Evolutionary conservation across 2,113 vertebrate species (phyloP).

Genomic region (Brachypodius melanocephalos): DNA sequence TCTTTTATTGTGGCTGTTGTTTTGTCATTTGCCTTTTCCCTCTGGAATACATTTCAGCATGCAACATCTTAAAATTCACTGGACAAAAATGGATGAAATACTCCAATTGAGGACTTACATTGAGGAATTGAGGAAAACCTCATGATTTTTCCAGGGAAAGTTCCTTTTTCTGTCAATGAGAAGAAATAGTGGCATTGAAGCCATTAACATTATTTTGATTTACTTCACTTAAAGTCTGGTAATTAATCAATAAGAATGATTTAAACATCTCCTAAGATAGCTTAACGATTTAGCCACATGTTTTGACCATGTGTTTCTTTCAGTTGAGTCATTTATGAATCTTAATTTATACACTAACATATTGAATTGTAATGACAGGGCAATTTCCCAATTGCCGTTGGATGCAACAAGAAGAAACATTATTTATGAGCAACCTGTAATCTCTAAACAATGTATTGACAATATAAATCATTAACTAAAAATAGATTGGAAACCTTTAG

Average conservation of each 20-base stretch:
- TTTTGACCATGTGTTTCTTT: not conserved
- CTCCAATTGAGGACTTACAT: not conserved
- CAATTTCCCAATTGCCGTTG: not conserved
- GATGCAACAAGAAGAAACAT: not conserved
- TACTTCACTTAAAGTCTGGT: not conserved
- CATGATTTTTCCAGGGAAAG: not conserved
- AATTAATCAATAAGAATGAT: not conserved
- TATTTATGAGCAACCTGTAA: not conserved
- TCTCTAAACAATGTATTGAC: not conserved
- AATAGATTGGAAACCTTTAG: not conserved
- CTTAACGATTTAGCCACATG: not conserved
- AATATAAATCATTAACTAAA: not conserved
- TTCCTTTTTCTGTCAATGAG: not conserved
- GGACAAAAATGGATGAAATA: not conserved
- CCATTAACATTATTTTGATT: not conserved
- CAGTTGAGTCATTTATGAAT: not conserved
- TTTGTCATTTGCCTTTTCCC: rapidly evolving
- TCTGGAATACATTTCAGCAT: not conserved
- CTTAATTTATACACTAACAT: not conserved
- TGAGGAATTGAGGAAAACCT: not conserved
- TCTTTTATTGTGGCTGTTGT: not conserved
- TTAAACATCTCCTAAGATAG: not conserved
- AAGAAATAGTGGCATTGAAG: not conserved
- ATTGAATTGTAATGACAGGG: not conserved
- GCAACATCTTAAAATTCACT: not conserved